Evolutionary conservation across 2,888 invertebrate genomes (phyloP).

Genomic region (Drosophila mayaguana): DNA sequence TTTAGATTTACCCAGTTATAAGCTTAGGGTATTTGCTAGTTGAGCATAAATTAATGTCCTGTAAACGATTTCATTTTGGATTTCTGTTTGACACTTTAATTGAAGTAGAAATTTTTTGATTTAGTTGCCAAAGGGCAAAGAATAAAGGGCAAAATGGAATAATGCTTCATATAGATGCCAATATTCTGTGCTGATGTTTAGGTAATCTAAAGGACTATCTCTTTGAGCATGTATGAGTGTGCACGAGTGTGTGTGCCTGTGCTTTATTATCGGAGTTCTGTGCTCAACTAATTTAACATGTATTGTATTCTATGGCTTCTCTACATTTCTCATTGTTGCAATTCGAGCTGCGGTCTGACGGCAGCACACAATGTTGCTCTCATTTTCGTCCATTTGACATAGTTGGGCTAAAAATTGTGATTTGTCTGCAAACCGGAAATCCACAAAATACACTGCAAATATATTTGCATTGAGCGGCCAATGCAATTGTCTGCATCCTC

Average conservation of each 20-base stretch:
- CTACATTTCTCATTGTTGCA: constrained; percentile 66
- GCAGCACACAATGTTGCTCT: constrained; percentile 43
- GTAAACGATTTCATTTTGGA: constrained; percentile 8
- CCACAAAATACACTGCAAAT: constrained; percentile 73
- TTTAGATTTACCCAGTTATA: too few species aligned
- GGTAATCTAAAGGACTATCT: background rate
- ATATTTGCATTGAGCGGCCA: constrained; percentile 62
- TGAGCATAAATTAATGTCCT: background rate
- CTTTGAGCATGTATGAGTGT: background rate
- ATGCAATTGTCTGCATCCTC: constrained; percentile 21
- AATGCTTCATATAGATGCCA: constrained; percentile 41
- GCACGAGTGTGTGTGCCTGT: background rate
- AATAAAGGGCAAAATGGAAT: background rate
- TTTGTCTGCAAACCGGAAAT: constrained; percentile 78
- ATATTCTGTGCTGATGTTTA: constrained; percentile 27
- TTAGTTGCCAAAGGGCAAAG: constrained; percentile 28
- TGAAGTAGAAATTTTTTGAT: constrained; percentile 46
- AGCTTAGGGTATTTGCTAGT: background rate
- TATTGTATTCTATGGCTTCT: constrained; percentile 73
- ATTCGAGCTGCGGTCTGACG: constrained; percentile 18
- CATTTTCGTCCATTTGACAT: constrained; percentile 61
- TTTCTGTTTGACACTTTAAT: constrained; percentile 57
- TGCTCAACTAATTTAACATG: constrained; percentile 66
- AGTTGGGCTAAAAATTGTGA: constrained; percentile 64
- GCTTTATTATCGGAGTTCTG: constrained; percentile 17